Evolutionary conservation across 1,140 invertebrate species (phyloP), one percentile per base, ranked within the genome.

Genomic region (Anadara kagoshimensis): DNA sequence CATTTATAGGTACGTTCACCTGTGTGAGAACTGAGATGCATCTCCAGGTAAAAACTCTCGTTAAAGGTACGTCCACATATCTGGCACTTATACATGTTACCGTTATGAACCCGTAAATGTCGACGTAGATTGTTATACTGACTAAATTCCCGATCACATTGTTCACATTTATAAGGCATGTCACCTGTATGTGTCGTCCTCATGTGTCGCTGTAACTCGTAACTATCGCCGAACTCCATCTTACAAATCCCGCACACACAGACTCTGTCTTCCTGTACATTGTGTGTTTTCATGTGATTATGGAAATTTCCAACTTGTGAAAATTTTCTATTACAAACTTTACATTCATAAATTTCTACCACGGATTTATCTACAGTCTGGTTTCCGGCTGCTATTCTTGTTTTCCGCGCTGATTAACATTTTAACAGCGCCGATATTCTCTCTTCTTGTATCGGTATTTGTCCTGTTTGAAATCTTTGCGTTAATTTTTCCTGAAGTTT

Each of bases 101-200:
- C 91, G 66, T 94, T 94, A 86, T 98, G 95, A 5, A 93, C 93
- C 85, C 95, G 93, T 76, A 94, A 89, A 91, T 85, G 94, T 92
- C 91, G 94, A 93, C 88, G 93, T 91, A 91, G 93, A 87, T 96
- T 97, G 84, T 96, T 95, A 85, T 96, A 95, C 49, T 95, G 92
- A 63, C 95, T 95, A 86, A 98, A 97, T 86, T 95, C 93, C 44
- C 94, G 94, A 11, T 95, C 95, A 88, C 96, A 97, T 85, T 95
- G 93, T 83, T 97, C 96, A 78, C 83, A 86, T 56, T 79, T 80
- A 57, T 85, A 86, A 1, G 85, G 85, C 70, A 80, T 83, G 47
- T 76, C 77, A n/a, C 85, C 85, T 18, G 82, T 81, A 58, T 86
- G 84, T 20, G 78, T 76, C 7, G 56, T 71, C 29, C 78, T 61